A percentile compares a stretch with the other conserved stretches of the same genome.
phyloP scores from a whole-genome alignment of 2,113 vertebrate genomes.

The Serinus canaria region DNA sequence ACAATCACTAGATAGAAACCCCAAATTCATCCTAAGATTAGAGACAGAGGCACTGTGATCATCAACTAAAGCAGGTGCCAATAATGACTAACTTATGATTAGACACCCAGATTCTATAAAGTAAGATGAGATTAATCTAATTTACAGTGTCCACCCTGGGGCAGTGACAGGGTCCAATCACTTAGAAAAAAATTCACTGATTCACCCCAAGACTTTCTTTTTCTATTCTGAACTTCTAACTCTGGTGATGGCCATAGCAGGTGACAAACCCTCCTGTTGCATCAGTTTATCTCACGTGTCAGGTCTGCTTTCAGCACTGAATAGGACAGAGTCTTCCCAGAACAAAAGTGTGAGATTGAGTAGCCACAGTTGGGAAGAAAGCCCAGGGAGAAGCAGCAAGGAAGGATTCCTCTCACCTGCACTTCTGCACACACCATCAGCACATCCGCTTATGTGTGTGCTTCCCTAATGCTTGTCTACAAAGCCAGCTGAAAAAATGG shows the following conservation, averaged over 20 bases:
- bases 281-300: background rate
- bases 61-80: background rate
- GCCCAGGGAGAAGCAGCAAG: background rate
- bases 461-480: background rate
- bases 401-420: background rate
- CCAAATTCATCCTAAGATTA: background rate
- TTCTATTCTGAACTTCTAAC: background rate
- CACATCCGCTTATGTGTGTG: background rate
- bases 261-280: fast-evolving
- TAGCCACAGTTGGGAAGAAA: background rate
- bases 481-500: background rate
- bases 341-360: fast-evolving
- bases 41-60: background rate
- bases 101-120: background rate
- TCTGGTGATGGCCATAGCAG: background rate
- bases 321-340: background rate
- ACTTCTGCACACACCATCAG: background rate
- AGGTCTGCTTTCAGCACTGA: background rate
- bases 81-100: background rate
- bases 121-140: background rate
- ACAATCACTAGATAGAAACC: background rate
- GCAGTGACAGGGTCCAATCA: background rate
- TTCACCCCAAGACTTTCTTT: background rate
- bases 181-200: background rate
- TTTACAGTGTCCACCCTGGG: background rate